Percentiles rank a stretch among this genome's conserved stretches.
These are phyloP conservation scores for Scomber colias DNA, from an alignment of 2,113 vertebrate genomes.

Conservation along the genomic window DNA sequence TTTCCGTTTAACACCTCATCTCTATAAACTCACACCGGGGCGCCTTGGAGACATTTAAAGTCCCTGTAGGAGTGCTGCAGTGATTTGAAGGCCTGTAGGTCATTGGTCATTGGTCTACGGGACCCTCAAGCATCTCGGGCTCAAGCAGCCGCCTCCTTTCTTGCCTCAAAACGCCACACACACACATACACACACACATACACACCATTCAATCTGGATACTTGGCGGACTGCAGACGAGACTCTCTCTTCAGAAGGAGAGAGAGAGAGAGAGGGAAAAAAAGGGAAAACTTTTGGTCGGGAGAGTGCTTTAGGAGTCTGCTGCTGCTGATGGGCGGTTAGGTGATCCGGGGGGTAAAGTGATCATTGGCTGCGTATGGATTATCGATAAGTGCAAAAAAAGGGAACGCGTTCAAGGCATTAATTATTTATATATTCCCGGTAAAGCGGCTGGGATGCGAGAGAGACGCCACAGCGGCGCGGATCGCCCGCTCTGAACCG, in stretches of 20 bases:
- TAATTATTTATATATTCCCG: conserved; percentile 77
- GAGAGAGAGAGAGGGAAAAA: not conserved
- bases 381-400: conserved; percentile 57
- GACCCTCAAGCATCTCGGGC: conserved; percentile 22
- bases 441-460: conserved; percentile 69
- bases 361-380: conserved; percentile 35
- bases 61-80: conserved; percentile 10
- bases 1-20: conserved; percentile 6
- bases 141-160: conserved; percentile 50
- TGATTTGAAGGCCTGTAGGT: conserved; percentile 26
- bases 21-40: not conserved
- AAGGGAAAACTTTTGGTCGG: conserved; percentile 37
- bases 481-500: conserved; percentile 75
- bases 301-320: conserved; percentile 15
- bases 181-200: conserved; percentile 16
- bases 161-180: conserved; percentile 37
- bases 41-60: not conserved
- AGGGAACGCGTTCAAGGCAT: conserved; percentile 45
- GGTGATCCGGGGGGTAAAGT: conserved; percentile 20
- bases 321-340: conserved; percentile 1
- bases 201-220: conserved; percentile 23
- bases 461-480: conserved; percentile 62
- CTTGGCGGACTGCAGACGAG: conserved; percentile 35
- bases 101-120: conserved; percentile 51
- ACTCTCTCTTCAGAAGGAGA: conserved; percentile 19